phyloP scores from a whole-genome alignment of 1,140 invertebrate species.

The Diorhabda elongata region DNA sequence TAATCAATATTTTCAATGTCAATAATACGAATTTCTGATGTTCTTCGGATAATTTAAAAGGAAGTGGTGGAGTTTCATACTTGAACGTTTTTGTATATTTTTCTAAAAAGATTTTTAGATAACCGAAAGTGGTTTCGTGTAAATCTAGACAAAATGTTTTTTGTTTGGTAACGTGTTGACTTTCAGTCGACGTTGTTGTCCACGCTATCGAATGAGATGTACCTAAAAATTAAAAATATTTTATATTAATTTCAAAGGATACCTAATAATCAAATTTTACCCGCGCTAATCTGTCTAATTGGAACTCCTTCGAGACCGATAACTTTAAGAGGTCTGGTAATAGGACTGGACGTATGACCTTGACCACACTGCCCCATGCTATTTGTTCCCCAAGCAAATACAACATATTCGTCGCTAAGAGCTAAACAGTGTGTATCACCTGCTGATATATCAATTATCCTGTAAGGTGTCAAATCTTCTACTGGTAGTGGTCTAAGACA shows the following conservation, averaged over 20 bases:
- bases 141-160: constrained; percentile 63
- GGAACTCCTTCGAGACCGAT: constrained; percentile 57
- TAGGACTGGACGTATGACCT: constrained; percentile 61
- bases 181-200: constrained; percentile 59
- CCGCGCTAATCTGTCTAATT: constrained; percentile 63
- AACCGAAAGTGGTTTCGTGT: constrained; percentile 57
- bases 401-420: constrained; percentile 53
- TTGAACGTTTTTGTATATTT: constrained; percentile 56
- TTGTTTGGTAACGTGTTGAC: constrained; percentile 55
- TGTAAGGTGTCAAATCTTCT: constrained; percentile 44
- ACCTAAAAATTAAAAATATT: constrained; percentile 23
- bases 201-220: constrained; percentile 65
- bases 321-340: constrained; percentile 59
- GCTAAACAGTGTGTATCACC: constrained; percentile 62
- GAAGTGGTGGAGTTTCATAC: constrained; percentile 45
- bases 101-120: constrained; percentile 57
- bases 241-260: not conserved
- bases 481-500: constrained; percentile 51
- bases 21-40: constrained; percentile 59
- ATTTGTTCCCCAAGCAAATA: constrained; percentile 65
- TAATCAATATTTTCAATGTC: constrained; percentile 56
- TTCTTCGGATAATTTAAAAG: constrained; percentile 52
- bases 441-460: constrained; percentile 51
- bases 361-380: constrained; percentile 69
- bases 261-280: constrained; percentile 39